phyloP scores from a whole-genome alignment of 2,888 invertebrate species.

The Oscheius onirici region DNA sequence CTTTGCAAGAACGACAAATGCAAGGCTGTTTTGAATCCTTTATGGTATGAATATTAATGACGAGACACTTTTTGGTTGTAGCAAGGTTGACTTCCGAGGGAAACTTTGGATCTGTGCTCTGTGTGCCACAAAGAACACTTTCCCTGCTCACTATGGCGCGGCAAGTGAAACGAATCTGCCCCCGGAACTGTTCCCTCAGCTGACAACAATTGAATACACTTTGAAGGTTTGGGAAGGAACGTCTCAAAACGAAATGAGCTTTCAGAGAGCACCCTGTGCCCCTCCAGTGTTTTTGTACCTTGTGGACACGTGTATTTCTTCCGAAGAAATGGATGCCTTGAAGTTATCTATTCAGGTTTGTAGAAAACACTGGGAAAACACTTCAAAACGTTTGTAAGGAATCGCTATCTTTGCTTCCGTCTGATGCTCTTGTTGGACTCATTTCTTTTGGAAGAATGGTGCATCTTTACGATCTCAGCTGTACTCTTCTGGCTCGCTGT shows the following conservation, averaged over 20 bases:
- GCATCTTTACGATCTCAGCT: conserved; percentile 88
- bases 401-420: conserved; percentile 81
- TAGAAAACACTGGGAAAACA: conserved; percentile 73
- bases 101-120: conserved; percentile 99
- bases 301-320: conserved; percentile 92
- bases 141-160: conserved; percentile 97
- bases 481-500: conserved; percentile 84
- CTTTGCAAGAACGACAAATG: conserved; percentile 91
- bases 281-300: conserved; percentile 95
- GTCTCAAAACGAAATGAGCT: too few species aligned
- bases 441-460: conserved; percentile 99
- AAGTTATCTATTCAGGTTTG: conserved; percentile 75
- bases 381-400: conserved; percentile 88
- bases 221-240: conserved; percentile 78
- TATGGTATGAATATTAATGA: background rate
- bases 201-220: conserved; percentile 97
- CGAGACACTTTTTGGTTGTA: background rate
- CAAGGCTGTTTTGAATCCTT: conserved; percentile 78
- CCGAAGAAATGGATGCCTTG: conserved; percentile 91
- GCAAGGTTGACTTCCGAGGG: conserved; percentile 83
- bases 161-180: conserved; percentile 98
- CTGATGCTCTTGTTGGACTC: conserved; percentile 92
- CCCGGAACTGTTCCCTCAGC: conserved; percentile 93
- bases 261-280: conserved; percentile 85
- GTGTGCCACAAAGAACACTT: conserved; percentile 98